phyloP scores from a whole-genome alignment of 2,888 invertebrate species.

The Leptinotarsa haldemani region DNA sequence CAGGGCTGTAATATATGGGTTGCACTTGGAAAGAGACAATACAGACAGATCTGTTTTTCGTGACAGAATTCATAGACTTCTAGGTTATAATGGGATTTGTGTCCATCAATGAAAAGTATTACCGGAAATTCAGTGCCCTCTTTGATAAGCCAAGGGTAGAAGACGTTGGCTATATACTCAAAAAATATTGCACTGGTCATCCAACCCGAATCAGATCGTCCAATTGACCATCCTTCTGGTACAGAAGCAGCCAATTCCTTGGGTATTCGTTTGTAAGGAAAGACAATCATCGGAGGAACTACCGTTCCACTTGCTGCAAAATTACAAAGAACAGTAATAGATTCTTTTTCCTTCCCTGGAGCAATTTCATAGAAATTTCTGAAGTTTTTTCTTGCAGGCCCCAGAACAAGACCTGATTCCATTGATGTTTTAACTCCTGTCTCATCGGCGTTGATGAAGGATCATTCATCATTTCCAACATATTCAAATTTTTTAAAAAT shows the following conservation, averaged over 20 bases:
- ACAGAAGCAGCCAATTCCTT: conserved; percentile 45
- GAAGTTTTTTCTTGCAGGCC: conserved; percentile 21
- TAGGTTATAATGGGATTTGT: conserved; percentile 14
- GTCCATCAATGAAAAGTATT: conserved; percentile 21
- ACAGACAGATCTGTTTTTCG: neutral
- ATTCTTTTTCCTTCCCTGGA: conserved; percentile 28
- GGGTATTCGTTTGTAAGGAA: conserved; percentile 50
- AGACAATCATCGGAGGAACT: conserved; percentile 50
- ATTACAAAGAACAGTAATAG: conserved; percentile 47
- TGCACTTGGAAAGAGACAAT: conserved; percentile 10
- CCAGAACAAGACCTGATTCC: conserved; percentile 31
- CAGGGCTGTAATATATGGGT: conserved; percentile 3
- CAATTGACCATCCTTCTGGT: conserved; percentile 47
- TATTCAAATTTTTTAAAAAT: conserved; percentile 29
- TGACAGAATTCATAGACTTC: conserved; percentile 19
- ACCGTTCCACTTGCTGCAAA: conserved; percentile 42
- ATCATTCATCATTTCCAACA: conserved; percentile 29
- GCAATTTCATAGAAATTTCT: conserved; percentile 29
- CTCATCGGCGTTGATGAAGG: conserved; percentile 41
- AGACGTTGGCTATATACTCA: neutral
- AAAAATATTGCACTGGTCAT: conserved; percentile 39
- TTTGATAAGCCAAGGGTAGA: neutral
- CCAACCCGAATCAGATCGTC: conserved; percentile 50
- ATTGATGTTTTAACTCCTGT: conserved; percentile 34
- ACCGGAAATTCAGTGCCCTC: conserved; percentile 6